Evolutionary conservation across 1,140 invertebrate genomes (phyloP).

Genomic region (Heliconius nattereri): DNA sequence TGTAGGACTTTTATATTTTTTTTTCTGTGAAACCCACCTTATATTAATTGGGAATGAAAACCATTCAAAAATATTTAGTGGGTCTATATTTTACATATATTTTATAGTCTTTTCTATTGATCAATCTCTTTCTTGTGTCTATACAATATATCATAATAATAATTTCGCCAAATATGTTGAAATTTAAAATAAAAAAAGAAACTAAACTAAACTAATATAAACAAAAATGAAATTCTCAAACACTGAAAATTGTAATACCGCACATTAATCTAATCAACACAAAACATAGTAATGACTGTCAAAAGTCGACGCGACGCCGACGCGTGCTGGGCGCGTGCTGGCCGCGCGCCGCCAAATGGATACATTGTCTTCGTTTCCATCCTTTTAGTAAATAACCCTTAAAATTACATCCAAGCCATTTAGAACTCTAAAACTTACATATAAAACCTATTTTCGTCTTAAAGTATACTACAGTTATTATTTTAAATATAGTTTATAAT

Average conservation of each 20-base stretch:
- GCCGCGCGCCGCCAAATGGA: conserved; percentile 64
- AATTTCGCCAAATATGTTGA: too few species aligned
- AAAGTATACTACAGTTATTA: background rate
- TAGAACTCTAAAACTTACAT: background rate
- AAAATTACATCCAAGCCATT: conserved; percentile 1
- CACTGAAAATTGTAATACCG: conserved; percentile 34
- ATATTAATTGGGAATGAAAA: too few species aligned
- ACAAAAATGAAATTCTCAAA: conserved; percentile 8
- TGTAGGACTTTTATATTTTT: too few species aligned
- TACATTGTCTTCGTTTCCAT: conserved; percentile 61
- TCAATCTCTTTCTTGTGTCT: too few species aligned
- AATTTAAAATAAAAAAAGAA: too few species aligned
- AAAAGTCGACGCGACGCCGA: conserved; percentile 53
- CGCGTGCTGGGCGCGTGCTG: conserved; percentile 58
- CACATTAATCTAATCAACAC: conserved; percentile 80
- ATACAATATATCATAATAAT: too few species aligned
- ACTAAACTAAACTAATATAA: background rate
- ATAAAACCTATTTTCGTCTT: conserved; percentile 8
- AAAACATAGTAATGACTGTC: conserved; percentile 74
- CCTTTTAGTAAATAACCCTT: conserved; percentile 48
- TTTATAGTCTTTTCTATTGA: too few species aligned
- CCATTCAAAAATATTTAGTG: too few species aligned
- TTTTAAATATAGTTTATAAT: conserved; percentile 22
- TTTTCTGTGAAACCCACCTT: too few species aligned
- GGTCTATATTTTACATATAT: too few species aligned